Evolutionary conservation across 1,140 invertebrate genomes (phyloP).

Genomic region (Brachionus asplanchnoidis): DNA sequence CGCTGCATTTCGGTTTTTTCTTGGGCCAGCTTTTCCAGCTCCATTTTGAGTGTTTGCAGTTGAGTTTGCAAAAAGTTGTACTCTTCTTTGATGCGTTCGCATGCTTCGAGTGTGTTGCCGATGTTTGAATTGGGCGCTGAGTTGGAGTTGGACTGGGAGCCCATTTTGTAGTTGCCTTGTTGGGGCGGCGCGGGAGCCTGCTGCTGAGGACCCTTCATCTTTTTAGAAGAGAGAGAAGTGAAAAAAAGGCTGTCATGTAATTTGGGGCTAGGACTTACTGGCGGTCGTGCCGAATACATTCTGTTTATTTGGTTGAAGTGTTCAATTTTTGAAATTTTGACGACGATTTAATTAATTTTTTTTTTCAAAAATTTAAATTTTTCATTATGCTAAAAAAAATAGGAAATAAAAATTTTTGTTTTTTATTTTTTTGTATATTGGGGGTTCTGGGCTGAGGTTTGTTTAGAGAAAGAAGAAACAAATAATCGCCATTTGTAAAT

Average conservation of each 20-base stretch:
- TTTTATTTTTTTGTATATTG: not conserved
- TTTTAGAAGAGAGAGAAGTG: not conserved
- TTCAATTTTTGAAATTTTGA: not conserved
- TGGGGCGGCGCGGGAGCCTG: not conserved
- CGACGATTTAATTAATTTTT: not conserved
- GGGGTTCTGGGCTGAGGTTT: not conserved
- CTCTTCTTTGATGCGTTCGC: constrained; percentile 96
- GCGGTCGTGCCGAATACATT: constrained; percentile 29
- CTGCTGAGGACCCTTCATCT: constrained; percentile 23
- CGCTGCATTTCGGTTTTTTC: constrained; percentile 96
- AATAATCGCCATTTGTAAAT: constrained; percentile 11
- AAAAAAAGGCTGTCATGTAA: not conserved
- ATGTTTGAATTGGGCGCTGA: not conserved
- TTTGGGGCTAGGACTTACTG: not conserved
- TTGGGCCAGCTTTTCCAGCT: constrained; percentile 80
- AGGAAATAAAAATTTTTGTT: not conserved
- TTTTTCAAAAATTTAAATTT: not conserved
- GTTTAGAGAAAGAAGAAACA: no score
- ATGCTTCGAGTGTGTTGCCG: constrained; percentile 68
- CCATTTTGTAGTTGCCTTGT: not conserved
- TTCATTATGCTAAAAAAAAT: not conserved
- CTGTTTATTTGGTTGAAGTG: not conserved
- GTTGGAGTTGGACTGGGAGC: not conserved
- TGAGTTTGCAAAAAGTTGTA: constrained; percentile 96
- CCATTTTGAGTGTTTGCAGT: constrained; percentile 76